Percentiles rank a stretch among this genome's conserved stretches.
Conservation (phyloP, 2,797 vertebrate genomes). For the Peromyscus melanophrys region DNA sequence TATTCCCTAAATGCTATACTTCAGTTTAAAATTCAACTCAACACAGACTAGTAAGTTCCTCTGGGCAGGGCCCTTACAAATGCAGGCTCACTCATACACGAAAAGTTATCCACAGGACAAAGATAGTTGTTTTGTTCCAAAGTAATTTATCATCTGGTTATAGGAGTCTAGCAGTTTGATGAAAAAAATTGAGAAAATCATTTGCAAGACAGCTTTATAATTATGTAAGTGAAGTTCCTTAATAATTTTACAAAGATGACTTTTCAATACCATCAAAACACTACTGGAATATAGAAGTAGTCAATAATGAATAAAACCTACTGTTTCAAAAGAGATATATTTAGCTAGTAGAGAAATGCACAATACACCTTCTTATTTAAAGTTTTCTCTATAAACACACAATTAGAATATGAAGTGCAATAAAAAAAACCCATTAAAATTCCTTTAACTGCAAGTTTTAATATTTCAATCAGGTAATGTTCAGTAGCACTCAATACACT, state of each 20-base stretch:
- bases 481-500: background rate
- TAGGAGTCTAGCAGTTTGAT: background rate
- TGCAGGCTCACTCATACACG: background rate
- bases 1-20: conserved; percentile 42
- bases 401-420: background rate
- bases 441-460: conserved; percentile 33
- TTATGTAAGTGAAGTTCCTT: conserved; percentile 34
- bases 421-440: background rate
- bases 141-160: conserved; percentile 25
- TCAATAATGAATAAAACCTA: conserved; percentile 26
- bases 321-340: conserved; percentile 23
- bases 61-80: background rate
- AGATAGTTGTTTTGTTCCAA: background rate
- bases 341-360: conserved; percentile 49
- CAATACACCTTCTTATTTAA: conserved; percentile 6
- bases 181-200: conserved; percentile 50
- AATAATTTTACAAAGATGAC: conserved; percentile 32
- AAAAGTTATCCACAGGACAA: conserved; percentile 32
- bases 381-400: conserved; percentile 15
- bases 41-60: background rate
- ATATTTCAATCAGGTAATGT: background rate
- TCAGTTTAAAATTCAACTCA: conserved; percentile 46
- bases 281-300: background rate
- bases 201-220: conserved; percentile 52
- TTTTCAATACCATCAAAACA: conserved; percentile 4